Evolutionary conservation across 1,140 invertebrate genomes (phyloP), one percentile per base, ranked within the genome.

Genomic region (Tachypleus tridentatus): DNA sequence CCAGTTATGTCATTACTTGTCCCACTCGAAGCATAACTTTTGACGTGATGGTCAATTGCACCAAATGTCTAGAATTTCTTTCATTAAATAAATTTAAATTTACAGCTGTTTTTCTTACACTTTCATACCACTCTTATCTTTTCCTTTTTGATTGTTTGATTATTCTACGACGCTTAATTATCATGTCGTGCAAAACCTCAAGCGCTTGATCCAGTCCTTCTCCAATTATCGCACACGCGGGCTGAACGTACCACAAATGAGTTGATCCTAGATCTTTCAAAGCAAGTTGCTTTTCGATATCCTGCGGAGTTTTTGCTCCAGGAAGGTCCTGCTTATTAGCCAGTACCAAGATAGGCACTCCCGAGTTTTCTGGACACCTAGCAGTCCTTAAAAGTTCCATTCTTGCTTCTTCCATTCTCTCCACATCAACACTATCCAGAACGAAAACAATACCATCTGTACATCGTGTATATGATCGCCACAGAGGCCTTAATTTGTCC

Each of bases 241-340:
- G 90, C 73, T 95, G 91, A 48, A 97, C 87, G 73, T 89, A 86
- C 86, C 88, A 94, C 53, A 87, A 79, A 70, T 88, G 87, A 58
- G 74, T 75, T 51, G 75, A 69, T 48, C 78, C 77, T 60, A 97
- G 75, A 74, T 97, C 94, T 66, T 88, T 82, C n/a, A 97, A 82
- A 3, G 90, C 90, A 56, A 95, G 77, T 10, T 93, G 80, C 74
- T 88, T 89, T 74, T 94, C 91, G 67, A 95, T 77, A 73, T 95
- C 91, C 52, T 86, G 82, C 0, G 91, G 88, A 72, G 93, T 88
- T 70, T 87, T 86, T 1, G 91, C 90, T 53, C 87, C 88, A 4
- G 92, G 92, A 61, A 95, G 79, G 78, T 96, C 93, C 77, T 96
- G 93, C 76, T 96, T 96, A 76, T 96, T 96, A 3, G 91, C 91